These are phyloP conservation scores for Brenthis daphne DNA, from an alignment of 2,888 invertebrate species.

Conservation along the genomic window DNA sequence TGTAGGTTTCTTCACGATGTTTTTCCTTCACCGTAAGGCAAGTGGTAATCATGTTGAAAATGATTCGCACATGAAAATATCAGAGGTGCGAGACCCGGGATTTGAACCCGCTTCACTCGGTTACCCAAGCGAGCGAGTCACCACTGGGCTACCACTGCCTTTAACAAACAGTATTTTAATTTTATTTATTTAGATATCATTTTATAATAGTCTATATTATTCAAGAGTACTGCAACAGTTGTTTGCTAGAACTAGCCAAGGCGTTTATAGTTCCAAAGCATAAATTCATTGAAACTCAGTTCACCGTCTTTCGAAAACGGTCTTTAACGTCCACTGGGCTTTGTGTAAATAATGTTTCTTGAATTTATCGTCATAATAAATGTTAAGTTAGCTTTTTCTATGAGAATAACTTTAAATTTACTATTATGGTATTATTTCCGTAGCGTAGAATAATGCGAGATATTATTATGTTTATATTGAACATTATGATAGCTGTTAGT, in stretches of 20 bases:
- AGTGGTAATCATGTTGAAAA: too few species aligned
- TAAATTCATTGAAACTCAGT: slow-evolving; percentile 75
- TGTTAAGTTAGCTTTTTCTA: slow-evolving; percentile 75
- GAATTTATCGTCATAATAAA: slow-evolving; percentile 80
- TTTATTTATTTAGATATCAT: slow-evolving; percentile 4
- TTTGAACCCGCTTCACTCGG: too few species aligned
- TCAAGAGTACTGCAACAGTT: slow-evolving; percentile 23
- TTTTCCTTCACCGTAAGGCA: too few species aligned
- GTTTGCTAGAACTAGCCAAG: slow-evolving; percentile 25
- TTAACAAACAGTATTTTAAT: not conserved
- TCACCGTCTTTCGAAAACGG: slow-evolving; percentile 73
- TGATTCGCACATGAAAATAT: too few species aligned
- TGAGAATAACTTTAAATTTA: slow-evolving; percentile 35
- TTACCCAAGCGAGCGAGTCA: too few species aligned
- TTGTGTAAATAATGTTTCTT: slow-evolving; percentile 79
- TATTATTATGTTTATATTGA: not conserved
- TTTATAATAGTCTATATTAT: slow-evolving; percentile 13
- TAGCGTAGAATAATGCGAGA: not conserved
- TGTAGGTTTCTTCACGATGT: too few species aligned
- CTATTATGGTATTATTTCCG: not conserved
- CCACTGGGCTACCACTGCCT: too few species aligned
- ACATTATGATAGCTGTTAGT: not conserved
- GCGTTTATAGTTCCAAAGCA: slow-evolving; percentile 54
- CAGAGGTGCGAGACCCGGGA: too few species aligned
- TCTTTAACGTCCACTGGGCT: slow-evolving; percentile 77